Conservation (phyloP, 2,888 invertebrate genomes). For the Synergus laeviventris region DNA sequence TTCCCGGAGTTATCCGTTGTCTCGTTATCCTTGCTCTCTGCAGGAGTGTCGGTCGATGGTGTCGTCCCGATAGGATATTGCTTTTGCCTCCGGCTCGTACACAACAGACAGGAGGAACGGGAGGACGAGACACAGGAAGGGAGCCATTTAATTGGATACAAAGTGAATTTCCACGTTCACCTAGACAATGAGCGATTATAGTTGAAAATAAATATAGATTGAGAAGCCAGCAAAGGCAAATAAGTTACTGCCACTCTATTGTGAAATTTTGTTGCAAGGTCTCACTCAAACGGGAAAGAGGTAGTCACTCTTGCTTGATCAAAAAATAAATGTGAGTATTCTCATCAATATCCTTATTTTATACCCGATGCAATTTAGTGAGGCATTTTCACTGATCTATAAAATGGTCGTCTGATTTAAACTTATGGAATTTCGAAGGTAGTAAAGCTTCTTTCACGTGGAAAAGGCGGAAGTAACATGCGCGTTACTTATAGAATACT, state of each 20-base stretch:
- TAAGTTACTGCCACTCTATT: constrained; percentile 49
- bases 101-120: constrained; percentile 41
- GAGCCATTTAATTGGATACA: constrained; percentile 62
- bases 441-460: background rate
- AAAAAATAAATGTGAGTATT: too few species aligned
- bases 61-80: constrained; percentile 37
- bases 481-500: constrained; percentile 16
- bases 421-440: background rate
- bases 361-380: too few species aligned
- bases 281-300: background rate
- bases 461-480: constrained; percentile 24
- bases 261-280: background rate
- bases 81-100: constrained; percentile 38
- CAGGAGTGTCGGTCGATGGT: constrained; percentile 35
- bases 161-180: constrained; percentile 57
- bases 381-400: background rate
- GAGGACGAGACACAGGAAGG: constrained; percentile 38
- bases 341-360: background rate
- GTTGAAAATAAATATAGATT: constrained; percentile 51
- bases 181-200: constrained; percentile 44
- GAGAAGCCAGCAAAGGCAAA: constrained; percentile 55
- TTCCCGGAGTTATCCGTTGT: constrained; percentile 30
- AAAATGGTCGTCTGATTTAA: background rate
- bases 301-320: background rate
- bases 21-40: constrained; percentile 35